phyloP scores from a whole-genome alignment of 2,113 vertebrate genomes.

The Nanger granti region DNA sequence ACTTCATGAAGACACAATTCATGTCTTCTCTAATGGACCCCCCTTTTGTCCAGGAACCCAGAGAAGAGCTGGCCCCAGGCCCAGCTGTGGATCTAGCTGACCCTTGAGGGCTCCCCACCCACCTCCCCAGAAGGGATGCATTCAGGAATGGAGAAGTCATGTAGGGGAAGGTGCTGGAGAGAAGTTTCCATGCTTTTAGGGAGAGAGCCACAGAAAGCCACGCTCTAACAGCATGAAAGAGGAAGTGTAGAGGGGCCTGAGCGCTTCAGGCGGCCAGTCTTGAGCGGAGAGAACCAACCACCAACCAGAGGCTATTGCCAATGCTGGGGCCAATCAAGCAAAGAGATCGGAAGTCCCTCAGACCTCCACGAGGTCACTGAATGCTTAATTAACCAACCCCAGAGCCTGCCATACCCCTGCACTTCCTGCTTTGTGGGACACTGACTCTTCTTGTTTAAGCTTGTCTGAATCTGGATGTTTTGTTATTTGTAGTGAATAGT shows the following conservation, averaged over 20 bases:
- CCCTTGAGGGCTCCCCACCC: background rate
- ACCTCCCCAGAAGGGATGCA: background rate
- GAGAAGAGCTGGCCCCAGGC: background rate
- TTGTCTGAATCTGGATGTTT: background rate
- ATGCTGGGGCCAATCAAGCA: background rate
- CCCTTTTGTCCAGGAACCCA: background rate
- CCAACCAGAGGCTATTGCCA: background rate
- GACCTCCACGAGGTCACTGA: background rate
- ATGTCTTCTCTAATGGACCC: background rate
- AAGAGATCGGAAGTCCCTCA: background rate
- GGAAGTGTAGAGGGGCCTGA: background rate
- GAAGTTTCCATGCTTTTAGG: background rate
- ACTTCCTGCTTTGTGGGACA: background rate
- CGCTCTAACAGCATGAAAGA: background rate
- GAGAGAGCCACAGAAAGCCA: background rate
- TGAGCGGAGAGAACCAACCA: background rate
- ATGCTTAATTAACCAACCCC: background rate
- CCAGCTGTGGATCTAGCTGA: background rate
- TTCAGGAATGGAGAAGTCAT: background rate
- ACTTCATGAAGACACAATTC: background rate
- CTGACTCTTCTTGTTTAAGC: background rate
- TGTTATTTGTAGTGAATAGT: background rate
- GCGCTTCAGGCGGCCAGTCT: fast-evolving
- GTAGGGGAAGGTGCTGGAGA: too few species aligned
- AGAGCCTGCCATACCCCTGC: background rate